Conservation (phyloP, 2,113 vertebrate species). For the Actenoides hombroni region DNA sequence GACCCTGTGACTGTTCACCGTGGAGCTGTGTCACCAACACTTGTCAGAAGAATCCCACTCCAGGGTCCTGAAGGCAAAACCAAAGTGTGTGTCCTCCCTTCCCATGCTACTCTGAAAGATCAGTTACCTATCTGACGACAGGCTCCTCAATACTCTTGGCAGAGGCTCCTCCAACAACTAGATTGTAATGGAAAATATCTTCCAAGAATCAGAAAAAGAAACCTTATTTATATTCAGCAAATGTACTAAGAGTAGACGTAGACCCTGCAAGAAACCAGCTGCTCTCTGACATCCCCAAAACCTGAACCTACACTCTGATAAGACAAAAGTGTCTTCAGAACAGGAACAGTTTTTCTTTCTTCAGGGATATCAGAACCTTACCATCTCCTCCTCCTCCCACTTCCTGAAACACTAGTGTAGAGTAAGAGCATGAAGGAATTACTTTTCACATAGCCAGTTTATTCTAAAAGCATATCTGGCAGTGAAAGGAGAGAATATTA, state of each 20-base stretch:
- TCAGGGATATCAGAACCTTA: neutral
- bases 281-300: neutral
- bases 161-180: neutral
- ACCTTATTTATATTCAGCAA: neutral
- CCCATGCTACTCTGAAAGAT: neutral
- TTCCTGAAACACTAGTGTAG: neutral
- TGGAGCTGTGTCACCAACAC: neutral
- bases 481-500: conserved; percentile 21
- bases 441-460: neutral
- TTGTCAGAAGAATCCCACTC: neutral
- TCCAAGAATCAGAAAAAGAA: neutral
- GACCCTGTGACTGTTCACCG: too few relatives aligned
- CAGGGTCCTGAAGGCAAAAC: neutral
- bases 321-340: neutral
- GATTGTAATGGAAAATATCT: neutral
- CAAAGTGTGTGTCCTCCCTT: neutral
- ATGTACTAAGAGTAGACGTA: neutral
- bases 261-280: neutral
- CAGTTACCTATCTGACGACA: neutral
- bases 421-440: neutral
- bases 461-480: conserved; percentile 37
- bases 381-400: neutral
- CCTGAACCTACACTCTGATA: neutral
- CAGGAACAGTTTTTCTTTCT: neutral
- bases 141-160: neutral